Evolutionary conservation across 2,888 invertebrate genomes (phyloP), one percentile per base, ranked within the genome.

Genomic region (Clusia tigrina): DNA sequence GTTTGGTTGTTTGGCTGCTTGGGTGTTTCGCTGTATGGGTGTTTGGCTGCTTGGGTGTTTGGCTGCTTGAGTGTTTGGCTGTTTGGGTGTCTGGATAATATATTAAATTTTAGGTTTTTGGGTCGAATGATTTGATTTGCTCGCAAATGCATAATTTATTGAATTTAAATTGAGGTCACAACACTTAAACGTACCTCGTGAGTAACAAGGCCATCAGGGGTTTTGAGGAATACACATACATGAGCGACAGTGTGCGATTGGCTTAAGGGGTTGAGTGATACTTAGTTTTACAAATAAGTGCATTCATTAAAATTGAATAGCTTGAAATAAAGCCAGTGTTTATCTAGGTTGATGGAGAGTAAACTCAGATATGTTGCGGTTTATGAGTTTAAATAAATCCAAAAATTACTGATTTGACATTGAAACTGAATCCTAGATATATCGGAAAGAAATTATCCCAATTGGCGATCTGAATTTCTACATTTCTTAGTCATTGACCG

Each of bases 101-200:
- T n/a, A n/a, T n/a, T n/a, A n/a, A n/a, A n/a, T 48, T 3, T 22
- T 6, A 20, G 48, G 5, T 23, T 61, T 17, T 37, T 24, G 18
- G 18, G 24, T 48, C 48, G 48, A 48, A 20, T 48, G 22, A 5
- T 48, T 52, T 48, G 26, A 12, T 52, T 54, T 55, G 53, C 48
- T 58, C 22, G 32, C 52, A 54, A 54, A 15, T 54, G 52, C 56
- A 42, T 51, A 54, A 63, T 63, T 59, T 54, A 63, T 58, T 63
- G 24, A 25, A 58, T 58, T 54, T 20, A 62, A 62, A 62, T 62
- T 62, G 18, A 58, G 58, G 48, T 48, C 22, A 15, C 5, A 48
- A 22, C 48, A 42, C 42, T 42, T 42, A 15, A 15, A 17, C n/a
- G n/a, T n/a, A n/a, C 10, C 42, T 42, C n/a, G 32, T 32, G 32